phyloP scores from a whole-genome alignment of 1,140 invertebrate species.

The Bombus confusus region DNA sequence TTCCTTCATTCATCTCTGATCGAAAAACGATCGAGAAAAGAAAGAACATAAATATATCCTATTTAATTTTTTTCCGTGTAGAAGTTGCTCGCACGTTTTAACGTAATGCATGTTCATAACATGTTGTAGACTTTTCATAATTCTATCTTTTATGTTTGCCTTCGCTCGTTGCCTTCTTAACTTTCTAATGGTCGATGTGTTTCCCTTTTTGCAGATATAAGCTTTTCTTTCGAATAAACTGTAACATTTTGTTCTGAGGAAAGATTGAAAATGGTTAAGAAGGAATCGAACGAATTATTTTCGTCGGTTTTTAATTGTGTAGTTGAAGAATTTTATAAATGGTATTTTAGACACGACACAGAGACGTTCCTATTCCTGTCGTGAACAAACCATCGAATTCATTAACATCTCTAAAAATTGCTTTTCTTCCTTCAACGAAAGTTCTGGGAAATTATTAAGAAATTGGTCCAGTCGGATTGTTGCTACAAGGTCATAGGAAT shows the following conservation, averaged over 20 bases:
- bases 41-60: not conserved
- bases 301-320: slow-evolving; percentile 43
- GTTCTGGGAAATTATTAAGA: not conserved
- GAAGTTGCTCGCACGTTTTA: slow-evolving; percentile 18
- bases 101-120: slow-evolving; percentile 49
- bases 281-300: slow-evolving; percentile 49
- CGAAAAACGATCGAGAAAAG: not conserved
- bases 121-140: slow-evolving; percentile 47
- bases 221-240: not conserved
- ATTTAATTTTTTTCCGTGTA: not conserved
- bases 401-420: slow-evolving; percentile 51
- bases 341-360: slow-evolving; percentile 32
- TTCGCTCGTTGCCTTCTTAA: slow-evolving; percentile 41
- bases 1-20: not conserved
- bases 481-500: slow-evolving; percentile 64
- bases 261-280: slow-evolving; percentile 11
- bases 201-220: not conserved
- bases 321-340: slow-evolving; percentile 34
- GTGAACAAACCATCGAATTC: slow-evolving; percentile 55
- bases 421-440: not conserved
- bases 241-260: not conserved
- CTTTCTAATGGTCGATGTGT: not conserved
- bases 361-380: slow-evolving; percentile 52
- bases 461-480: slow-evolving; percentile 1
- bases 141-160: slow-evolving; percentile 40